Evolutionary conservation across 2,113 vertebrate species (phyloP), one percentile per base, ranked within the genome.

Genomic region (Megaceryle torquata): DNA sequence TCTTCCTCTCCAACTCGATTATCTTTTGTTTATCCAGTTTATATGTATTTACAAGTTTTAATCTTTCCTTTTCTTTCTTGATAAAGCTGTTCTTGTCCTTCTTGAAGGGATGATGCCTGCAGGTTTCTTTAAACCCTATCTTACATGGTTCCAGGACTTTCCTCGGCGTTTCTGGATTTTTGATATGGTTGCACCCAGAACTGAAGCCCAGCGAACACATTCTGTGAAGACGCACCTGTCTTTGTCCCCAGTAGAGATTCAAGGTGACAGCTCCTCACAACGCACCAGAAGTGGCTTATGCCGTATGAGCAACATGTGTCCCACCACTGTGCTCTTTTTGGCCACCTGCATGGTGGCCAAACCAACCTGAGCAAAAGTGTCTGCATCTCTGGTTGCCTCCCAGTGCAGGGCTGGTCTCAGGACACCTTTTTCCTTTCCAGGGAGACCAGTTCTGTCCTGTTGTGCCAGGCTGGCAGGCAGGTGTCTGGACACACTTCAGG

Each of bases 271-370:
- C 11, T 64, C 44, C 44, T 76, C 5, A 2, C 25, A 3, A 8
- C 9, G 22, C 35, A 46, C 18, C 56, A 54, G 86, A 69, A 61
- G 50, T 3, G 2, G 33, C 15, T 79, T 15, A 39, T 0, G 2
- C 6, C 2, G 0, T 8, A 4, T 1, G 3, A 37, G 41, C 5
- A 18, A 12, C 39, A 17, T 5, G 12, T 2, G 51, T 28, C 22
- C 39, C 33, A 8, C 37, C 2, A 1, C 9, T 5, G 10, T 28
- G 44, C 24, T 44, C 67, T 19, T 14, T 19, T 8, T 2, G 5
- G 43, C 44, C 79, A 37, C 1, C 43, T 48, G 65, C 22, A 25
- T 6, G 21, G 10, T 39, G 57, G 39, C 39, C 39, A 41, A 41
- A 41, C 39, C 39, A 41, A 93, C 48, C 24, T 5, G 15, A 20